These are phyloP conservation scores for Etia nguti DNA, from an alignment of 2,113 vertebrate species.

Conservation along the genomic window DNA sequence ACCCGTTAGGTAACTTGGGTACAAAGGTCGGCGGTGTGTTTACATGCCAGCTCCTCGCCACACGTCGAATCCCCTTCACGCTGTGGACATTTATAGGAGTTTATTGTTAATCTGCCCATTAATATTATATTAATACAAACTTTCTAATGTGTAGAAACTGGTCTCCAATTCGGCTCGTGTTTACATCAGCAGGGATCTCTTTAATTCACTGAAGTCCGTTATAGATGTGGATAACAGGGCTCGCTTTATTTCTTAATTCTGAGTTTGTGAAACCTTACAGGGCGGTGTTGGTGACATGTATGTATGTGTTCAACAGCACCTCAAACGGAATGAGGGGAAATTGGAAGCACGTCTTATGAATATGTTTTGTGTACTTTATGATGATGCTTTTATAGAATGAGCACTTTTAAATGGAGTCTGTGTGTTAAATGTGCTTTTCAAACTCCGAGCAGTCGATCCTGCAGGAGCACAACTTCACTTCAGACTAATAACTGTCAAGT, in stretches of 20 bases:
- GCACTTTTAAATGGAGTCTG: neutral
- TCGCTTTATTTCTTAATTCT: accelerated
- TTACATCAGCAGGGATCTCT: neutral
- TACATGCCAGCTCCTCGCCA: neutral
- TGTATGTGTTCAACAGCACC: neutral
- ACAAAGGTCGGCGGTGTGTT: conserved; percentile 37
- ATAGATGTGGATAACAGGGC: neutral
- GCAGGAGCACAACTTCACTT: neutral
- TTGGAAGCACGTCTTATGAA: accelerated
- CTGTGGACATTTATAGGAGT: accelerated
- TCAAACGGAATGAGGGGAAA: neutral
- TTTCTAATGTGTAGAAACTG: accelerated
- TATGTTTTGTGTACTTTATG: neutral
- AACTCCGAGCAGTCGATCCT: neutral
- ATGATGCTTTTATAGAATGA: neutral
- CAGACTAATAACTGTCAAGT: neutral
- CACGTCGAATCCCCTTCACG: neutral
- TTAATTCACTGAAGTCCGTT: accelerated
- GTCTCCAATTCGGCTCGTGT: neutral
- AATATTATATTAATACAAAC: neutral
- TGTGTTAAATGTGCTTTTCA: no score
- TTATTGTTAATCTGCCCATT: neutral
- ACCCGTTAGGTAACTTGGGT: neutral
- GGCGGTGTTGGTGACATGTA: accelerated
- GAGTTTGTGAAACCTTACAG: neutral